These are phyloP conservation scores for Gallinago solitaria DNA, from an alignment of 2,797 vertebrate species.

Conservation along the genomic window DNA sequence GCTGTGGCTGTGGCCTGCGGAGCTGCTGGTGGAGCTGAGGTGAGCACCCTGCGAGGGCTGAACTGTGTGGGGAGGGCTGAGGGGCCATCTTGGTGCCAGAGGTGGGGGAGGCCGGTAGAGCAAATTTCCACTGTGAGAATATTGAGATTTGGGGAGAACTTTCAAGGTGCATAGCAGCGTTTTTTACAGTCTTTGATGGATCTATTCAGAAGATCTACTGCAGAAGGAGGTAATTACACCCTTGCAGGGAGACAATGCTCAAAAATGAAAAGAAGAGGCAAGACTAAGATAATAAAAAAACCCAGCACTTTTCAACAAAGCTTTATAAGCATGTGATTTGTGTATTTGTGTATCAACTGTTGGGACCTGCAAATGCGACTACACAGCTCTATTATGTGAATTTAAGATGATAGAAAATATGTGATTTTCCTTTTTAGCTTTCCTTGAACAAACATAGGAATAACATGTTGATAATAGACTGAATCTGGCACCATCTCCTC, in stretches of 20 bases:
- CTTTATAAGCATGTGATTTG: background rate
- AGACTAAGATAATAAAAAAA: background rate
- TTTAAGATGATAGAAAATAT: background rate
- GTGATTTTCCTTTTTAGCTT: background rate
- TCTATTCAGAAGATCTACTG: background rate
- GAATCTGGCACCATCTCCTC: background rate
- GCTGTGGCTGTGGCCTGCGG: too few species aligned
- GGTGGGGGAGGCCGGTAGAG: fast-evolving
- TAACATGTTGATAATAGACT: fast-evolving
- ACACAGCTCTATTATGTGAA: background rate
- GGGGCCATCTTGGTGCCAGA: fast-evolving
- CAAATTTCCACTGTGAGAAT: fast-evolving
- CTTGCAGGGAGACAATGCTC: background rate
- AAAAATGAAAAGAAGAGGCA: background rate
- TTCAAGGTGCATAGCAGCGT: background rate
- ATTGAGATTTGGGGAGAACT: background rate
- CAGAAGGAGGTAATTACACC: background rate
- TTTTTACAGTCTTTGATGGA: background rate
- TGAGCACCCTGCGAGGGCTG: fast-evolving
- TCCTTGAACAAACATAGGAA: background rate
- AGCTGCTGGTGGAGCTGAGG: background rate
- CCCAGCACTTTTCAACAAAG: background rate
- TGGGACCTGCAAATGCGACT: background rate
- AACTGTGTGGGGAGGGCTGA: background rate
- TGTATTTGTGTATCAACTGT: background rate